Evolutionary conservation across 2,797 vertebrate species (phyloP).

Genomic region (Columba guinea): DNA sequence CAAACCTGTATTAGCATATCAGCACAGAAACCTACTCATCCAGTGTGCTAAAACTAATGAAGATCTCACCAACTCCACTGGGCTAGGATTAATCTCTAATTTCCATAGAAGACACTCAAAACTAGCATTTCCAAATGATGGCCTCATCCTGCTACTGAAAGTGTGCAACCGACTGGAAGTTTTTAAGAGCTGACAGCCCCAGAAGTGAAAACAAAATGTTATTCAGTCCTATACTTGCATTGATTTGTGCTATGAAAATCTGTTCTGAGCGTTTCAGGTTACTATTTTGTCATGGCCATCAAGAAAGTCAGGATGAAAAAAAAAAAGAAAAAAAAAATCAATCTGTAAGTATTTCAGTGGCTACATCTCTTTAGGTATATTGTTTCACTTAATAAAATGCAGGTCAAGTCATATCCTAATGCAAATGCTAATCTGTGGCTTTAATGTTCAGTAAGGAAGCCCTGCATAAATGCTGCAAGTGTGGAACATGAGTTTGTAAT

Average conservation of each 20-base stretch:
- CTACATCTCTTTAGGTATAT: background rate
- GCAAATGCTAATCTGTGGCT: background rate
- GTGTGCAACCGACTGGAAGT: background rate
- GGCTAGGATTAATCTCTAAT: background rate
- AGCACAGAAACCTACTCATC: background rate
- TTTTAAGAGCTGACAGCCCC: background rate
- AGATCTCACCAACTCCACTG: background rate
- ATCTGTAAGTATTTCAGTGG: background rate
- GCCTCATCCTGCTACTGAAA: background rate
- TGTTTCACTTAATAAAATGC: background rate
- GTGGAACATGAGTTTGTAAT: background rate
- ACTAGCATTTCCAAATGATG: background rate
- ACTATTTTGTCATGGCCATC: background rate
- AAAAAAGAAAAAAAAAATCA: background rate
- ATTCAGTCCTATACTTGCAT: background rate
- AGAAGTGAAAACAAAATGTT: background rate
- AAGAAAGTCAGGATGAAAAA: background rate
- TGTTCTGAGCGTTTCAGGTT: background rate
- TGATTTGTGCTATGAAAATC: background rate
- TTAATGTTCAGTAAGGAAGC: background rate
- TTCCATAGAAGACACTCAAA: background rate
- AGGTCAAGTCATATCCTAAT: background rate
- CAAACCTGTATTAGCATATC: background rate
- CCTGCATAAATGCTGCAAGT: background rate
- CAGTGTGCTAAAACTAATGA: background rate